Evolutionary conservation across 2,888 invertebrate species (phyloP).

Genomic region (Limnephilus rhombicus): DNA sequence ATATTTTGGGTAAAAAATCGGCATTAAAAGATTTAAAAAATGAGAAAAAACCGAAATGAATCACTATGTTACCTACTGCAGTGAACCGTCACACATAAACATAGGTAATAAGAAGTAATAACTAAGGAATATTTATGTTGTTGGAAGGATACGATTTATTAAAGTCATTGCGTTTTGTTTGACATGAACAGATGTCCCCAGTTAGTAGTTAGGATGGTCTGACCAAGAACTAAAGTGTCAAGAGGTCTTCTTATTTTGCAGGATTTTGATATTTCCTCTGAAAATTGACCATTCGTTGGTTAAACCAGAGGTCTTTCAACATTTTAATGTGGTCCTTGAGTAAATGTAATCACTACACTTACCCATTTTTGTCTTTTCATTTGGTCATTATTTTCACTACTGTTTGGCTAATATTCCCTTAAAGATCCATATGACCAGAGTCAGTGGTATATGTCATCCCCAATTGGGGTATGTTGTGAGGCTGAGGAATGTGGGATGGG

Average conservation of each 20-base stretch:
- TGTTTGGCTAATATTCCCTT: not conserved
- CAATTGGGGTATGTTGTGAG: not conserved
- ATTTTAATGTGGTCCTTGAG: not conserved
- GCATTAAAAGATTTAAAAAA: too few species aligned
- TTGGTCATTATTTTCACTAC: not conserved
- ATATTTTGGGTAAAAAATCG: too few species aligned
- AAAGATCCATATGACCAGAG: too few species aligned
- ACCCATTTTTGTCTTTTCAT: not conserved
- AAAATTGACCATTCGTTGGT: not conserved
- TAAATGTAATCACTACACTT: not conserved
- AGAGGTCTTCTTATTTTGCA: not conserved
- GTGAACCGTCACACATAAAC: not conserved
- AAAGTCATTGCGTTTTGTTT: constrained; percentile 39
- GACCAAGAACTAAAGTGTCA: not conserved
- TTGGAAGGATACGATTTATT: constrained; percentile 29
- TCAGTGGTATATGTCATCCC: not conserved
- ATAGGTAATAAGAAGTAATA: not conserved
- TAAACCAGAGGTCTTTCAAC: not conserved
- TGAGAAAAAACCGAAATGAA: too few species aligned
- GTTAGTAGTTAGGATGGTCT: not conserved
- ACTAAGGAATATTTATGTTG: not conserved
- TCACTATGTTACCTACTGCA: not conserved
- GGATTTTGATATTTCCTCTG: not conserved
- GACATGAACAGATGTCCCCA: constrained; percentile 16
- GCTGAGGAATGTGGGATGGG: not conserved